Percentiles rank a stretch among this genome's conserved stretches.
Conservation (phyloP, 2,888 invertebrate genomes). For the Oxycera nigricornis region DNA sequence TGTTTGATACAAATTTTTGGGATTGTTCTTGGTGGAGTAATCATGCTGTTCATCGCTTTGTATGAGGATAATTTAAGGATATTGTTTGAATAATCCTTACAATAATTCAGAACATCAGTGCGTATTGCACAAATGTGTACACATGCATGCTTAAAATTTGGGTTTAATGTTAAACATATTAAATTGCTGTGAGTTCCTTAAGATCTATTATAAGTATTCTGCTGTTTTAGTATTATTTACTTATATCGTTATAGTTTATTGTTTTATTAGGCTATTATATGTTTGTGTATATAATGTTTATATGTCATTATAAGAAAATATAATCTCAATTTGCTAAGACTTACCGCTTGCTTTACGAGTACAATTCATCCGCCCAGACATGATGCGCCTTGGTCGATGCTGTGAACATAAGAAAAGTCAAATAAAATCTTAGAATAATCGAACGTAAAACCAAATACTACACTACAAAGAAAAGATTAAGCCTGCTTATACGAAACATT, state of each 20-base stretch:
- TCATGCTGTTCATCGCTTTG: slow-evolving; percentile 78
- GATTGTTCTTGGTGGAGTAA: slow-evolving; percentile 71
- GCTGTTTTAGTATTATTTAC: not conserved
- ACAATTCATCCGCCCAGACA: not conserved
- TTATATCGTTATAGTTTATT: not conserved
- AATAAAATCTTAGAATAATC: too few species aligned
- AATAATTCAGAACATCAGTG: too few species aligned
- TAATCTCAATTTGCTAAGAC: slow-evolving; percentile 4
- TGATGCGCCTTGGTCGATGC: too few species aligned
- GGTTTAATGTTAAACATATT: slow-evolving; percentile 19
- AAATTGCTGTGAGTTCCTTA: slow-evolving; percentile 32
- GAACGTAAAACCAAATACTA: too few species aligned
- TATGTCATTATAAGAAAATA: not conserved
- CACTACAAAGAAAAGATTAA: too few species aligned
- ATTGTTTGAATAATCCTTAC: slow-evolving; percentile 52
- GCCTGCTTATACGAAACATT: too few species aligned
- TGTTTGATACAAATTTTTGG: slow-evolving; percentile 72
- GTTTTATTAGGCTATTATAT: not conserved
- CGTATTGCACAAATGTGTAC: not conserved
- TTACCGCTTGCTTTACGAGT: not conserved
- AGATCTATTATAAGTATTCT: not conserved
- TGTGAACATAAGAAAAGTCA: too few species aligned
- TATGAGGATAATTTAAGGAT: slow-evolving; percentile 67
- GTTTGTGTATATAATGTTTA: not conserved
- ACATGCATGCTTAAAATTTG: not conserved